phyloP scores from a whole-genome alignment of 2,888 invertebrate species.

The Euplagia quadripunctaria region DNA sequence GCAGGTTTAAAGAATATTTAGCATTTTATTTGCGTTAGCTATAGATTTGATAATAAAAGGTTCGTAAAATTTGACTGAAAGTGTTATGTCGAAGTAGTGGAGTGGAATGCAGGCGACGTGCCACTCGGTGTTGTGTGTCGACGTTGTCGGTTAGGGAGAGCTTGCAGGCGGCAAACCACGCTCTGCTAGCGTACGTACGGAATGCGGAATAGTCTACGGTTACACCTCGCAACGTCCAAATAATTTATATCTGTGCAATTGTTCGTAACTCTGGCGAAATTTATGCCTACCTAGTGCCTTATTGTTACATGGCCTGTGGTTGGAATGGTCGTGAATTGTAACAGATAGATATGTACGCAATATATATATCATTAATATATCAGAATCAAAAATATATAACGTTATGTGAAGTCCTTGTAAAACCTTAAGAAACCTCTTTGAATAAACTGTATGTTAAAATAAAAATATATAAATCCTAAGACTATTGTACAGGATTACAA shows the following conservation, averaged over 20 bases:
- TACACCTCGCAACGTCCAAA: conserved; percentile 70
- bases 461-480: not conserved
- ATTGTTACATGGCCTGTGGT: conserved; percentile 27
- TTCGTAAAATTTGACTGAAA: conserved; percentile 61
- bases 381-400: not conserved
- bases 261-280: conserved; percentile 42
- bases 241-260: conserved; percentile 66
- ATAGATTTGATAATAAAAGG: conserved; percentile 54
- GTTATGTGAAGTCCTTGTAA: not conserved
- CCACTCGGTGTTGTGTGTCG: conserved; percentile 69
- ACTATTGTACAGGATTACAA: not conserved
- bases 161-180: conserved; percentile 72
- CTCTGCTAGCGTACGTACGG: conserved; percentile 71
- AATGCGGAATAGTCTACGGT: conserved; percentile 75
- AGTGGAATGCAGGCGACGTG: conserved; percentile 77
- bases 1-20: conserved; percentile 4
- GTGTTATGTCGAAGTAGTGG: conserved; percentile 69
- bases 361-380: not conserved
- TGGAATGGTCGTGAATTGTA: conserved; percentile 16
- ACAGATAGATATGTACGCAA: conserved; percentile 6
- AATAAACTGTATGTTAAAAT: not conserved
- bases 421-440: too few relatives aligned
- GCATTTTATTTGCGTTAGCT: conserved; percentile 34
- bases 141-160: conserved; percentile 67
- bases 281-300: conserved; percentile 42